Evolutionary conservation across 2,113 vertebrate genomes (phyloP).

Genomic region (Paramormyrops kingsleyae): DNA sequence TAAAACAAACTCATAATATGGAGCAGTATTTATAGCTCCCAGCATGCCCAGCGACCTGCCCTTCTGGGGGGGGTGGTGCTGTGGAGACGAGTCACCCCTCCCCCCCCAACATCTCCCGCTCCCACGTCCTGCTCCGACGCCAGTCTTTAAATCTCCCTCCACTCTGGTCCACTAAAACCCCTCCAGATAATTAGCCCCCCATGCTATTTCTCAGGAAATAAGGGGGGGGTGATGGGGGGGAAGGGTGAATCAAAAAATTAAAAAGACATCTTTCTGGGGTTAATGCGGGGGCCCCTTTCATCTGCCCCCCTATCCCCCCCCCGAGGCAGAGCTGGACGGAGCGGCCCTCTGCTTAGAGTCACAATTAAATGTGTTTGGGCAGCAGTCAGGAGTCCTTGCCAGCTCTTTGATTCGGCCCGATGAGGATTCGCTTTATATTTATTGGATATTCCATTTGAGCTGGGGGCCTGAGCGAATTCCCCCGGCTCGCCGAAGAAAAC

Average conservation of each 20-base stretch:
- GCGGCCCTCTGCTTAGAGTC: neutral
- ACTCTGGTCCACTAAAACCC: neutral
- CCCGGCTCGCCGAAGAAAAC: neutral
- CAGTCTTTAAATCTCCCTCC: neutral
- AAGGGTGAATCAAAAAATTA: neutral
- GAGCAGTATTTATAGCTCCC: constrained; percentile 64
- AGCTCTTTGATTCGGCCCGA: neutral
- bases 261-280: neutral
- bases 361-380: neutral
- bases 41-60: constrained; percentile 32
- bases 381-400: neutral
- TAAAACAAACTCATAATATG: constrained; percentile 73
- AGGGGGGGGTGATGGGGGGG: neutral
- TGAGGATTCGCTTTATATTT: neutral
- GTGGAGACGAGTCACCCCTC: neutral
- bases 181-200: neutral
- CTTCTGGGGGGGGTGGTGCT: neutral
- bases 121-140: neutral
- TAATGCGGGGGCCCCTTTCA: neutral
- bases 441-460: constrained; percentile 3
- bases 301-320: neutral
- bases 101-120: neutral
- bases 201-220: neutral
- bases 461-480: neutral
- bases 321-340: neutral